These are phyloP conservation scores for Dendrocopos noguchii DNA, from an alignment of 2,113 vertebrate species.

Conservation along the genomic window DNA sequence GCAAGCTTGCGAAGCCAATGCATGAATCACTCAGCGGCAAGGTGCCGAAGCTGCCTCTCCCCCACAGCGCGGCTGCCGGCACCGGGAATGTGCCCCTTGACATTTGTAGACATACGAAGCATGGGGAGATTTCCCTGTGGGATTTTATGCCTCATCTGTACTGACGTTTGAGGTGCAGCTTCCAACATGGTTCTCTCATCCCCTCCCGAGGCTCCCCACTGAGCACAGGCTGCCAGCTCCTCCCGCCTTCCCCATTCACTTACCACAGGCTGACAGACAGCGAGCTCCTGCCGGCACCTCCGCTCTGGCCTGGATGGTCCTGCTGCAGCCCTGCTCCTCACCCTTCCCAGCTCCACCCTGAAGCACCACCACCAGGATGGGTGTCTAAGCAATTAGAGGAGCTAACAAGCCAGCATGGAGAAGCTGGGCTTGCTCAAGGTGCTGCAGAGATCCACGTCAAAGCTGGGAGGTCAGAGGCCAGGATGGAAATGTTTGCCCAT, in stretches of 20 bases:
- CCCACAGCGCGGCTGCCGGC: fast-evolving
- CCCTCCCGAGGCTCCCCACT: not conserved
- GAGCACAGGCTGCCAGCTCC: not conserved
- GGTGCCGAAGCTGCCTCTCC: not conserved
- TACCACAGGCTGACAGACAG: fast-evolving
- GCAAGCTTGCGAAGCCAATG: fast-evolving
- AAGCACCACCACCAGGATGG: not conserved
- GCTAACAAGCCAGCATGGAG: not conserved
- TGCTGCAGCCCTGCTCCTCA: not conserved
- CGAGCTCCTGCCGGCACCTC: not conserved
- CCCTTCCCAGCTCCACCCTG: not conserved
- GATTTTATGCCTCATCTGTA: not conserved
- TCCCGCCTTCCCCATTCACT: not conserved
- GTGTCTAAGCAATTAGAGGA: not conserved
- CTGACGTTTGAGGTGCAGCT: not conserved
- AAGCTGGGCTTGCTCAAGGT: not conserved
- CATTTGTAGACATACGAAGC: not conserved
- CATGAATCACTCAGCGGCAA: not conserved
- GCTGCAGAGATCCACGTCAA: not conserved
- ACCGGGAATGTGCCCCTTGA: not conserved
- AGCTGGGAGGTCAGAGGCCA: conserved; percentile 19
- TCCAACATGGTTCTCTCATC: not conserved
- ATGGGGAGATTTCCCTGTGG: not conserved
- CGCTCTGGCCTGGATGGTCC: fast-evolving
- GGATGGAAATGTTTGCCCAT: not conserved